phyloP scores from a whole-genome alignment of 2,113 vertebrate genomes.

The Odocoileus virginianus region DNA sequence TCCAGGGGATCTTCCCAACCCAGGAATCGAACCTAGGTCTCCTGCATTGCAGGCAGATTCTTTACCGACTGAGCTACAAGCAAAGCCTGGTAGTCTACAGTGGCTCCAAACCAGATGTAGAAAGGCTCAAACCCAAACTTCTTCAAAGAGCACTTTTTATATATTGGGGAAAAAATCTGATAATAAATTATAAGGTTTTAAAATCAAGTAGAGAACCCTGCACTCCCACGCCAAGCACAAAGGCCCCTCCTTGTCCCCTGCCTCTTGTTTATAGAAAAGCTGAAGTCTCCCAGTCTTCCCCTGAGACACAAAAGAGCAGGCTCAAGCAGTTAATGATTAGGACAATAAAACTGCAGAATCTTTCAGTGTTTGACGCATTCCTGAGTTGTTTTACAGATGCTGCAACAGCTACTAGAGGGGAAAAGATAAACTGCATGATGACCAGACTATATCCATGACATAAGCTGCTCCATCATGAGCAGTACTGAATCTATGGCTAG shows the following conservation, averaged over 20 bases:
- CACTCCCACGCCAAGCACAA: neutral
- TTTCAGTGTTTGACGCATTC: neutral
- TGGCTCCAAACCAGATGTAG: accelerated
- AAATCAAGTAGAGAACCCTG: neutral
- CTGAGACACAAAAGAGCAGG: neutral
- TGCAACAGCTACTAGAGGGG: neutral
- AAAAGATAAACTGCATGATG: neutral
- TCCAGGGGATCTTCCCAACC: neutral
- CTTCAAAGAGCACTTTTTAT: neutral
- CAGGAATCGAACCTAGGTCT: neutral
- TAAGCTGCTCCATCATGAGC: neutral
- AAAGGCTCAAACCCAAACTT: neutral
- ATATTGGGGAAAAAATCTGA: neutral
- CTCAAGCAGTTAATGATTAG: neutral
- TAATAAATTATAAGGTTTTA: neutral
- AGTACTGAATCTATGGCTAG: neutral
- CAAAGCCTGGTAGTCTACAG: neutral
- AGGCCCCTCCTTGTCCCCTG: neutral
- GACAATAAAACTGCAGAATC: neutral
- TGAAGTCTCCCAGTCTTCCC: neutral
- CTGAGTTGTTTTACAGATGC: neutral
- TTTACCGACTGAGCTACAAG: neutral
- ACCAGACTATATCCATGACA: neutral
- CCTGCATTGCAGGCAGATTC: neutral
- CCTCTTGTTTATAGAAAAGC: no score